A percentile compares a stretch with the other conserved stretches of the same genome.
Conservation (phyloP, 2,113 vertebrate genomes). For the Calidris pugnax region DNA sequence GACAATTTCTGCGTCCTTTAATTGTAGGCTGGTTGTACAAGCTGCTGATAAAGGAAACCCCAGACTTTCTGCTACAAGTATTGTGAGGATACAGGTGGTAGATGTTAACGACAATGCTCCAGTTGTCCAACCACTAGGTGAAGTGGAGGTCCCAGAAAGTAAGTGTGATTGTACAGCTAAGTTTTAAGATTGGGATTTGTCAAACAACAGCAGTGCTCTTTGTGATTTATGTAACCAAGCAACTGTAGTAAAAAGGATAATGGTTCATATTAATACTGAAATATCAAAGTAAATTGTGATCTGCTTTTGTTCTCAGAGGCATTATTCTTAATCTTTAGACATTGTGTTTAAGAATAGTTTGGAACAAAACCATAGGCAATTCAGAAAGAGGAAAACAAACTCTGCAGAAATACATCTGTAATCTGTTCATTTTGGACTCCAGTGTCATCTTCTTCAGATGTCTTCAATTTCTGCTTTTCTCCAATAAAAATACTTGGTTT, state of each 20-base stretch:
- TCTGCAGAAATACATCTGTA: background rate
- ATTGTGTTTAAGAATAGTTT: background rate
- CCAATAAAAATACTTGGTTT: background rate
- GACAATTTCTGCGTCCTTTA: constrained; percentile 18
- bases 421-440: background rate
- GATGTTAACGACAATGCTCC: constrained; percentile 92
- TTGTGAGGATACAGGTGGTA: constrained; percentile 83
- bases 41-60: constrained; percentile 86
- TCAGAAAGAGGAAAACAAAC: background rate
- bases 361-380: background rate
- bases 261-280: background rate
- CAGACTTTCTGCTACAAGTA: constrained; percentile 77
- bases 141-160: constrained; percentile 86
- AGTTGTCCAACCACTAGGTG: constrained; percentile 74
- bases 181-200: background rate
- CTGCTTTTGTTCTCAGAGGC: background rate
- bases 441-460: background rate
- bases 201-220: background rate
- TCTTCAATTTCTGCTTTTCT: constrained; percentile 7
- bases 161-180: constrained; percentile 55
- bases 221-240: background rate
- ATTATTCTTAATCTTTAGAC: constrained; percentile 16
- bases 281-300: background rate
- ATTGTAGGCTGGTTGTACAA: constrained; percentile 85
- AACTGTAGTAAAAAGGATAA: background rate